These are phyloP conservation scores for Sprattus sprattus DNA, from an alignment of 2,113 vertebrate genomes.

Conservation along the genomic window DNA sequence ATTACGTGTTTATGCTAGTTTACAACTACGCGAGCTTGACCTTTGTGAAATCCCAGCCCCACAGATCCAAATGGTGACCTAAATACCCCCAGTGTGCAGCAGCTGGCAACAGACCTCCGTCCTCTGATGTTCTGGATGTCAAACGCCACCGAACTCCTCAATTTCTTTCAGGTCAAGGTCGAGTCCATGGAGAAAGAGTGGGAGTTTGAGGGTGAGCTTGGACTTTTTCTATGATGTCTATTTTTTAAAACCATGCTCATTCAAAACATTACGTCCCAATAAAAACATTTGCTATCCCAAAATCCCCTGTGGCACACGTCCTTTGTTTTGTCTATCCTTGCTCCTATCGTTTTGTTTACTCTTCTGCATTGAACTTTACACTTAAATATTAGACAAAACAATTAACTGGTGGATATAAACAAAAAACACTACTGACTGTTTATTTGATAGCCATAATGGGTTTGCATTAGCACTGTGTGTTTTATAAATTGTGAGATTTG, in stretches of 20 bases:
- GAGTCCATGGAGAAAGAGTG: constrained; percentile 87
- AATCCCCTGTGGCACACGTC: neutral
- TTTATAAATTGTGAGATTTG: neutral
- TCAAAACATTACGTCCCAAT: constrained; percentile 13
- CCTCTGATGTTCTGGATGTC: constrained; percentile 94
- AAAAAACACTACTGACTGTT: neutral
- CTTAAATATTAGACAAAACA: constrained; percentile 7
- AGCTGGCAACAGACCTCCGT: constrained; percentile 81
- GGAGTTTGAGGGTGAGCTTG: constrained; percentile 83
- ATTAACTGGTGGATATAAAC: neutral
- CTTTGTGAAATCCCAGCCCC: constrained; percentile 54
- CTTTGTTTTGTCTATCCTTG: neutral
- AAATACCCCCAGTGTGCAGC: constrained; percentile 73
- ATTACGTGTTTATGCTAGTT: neutral
- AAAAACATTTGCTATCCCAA: neutral
- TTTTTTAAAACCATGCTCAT: neutral
- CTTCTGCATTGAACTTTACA: neutral
- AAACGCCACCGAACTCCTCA: constrained; percentile 89
- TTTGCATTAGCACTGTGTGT: neutral
- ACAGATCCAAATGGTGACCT: constrained; percentile 73
- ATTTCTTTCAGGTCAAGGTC: constrained; percentile 88
- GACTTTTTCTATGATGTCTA: neutral
- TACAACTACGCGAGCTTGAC: neutral
- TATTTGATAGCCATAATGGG: neutral
- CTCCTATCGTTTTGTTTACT: neutral